These are phyloP conservation scores for Chauna torquata DNA, from an alignment of 2,113 vertebrate genomes.

Conservation along the genomic window DNA sequence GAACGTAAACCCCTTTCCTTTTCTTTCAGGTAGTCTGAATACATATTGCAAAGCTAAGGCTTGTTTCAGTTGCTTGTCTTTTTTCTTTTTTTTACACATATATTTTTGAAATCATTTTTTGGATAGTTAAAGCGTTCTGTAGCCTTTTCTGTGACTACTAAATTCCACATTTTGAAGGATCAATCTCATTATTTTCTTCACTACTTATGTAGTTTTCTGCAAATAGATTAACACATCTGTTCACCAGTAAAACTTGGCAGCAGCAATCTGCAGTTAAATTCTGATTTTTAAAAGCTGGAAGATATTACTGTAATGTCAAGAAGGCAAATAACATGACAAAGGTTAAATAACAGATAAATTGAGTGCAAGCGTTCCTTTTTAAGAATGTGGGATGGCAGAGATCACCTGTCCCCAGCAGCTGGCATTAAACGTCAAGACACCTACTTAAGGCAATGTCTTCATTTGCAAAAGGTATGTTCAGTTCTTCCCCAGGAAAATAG, in stretches of 20 bases:
- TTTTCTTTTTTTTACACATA: not conserved
- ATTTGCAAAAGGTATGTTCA: not conserved
- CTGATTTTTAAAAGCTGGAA: not conserved
- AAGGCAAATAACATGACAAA: not conserved
- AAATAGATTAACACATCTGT: accelerated
- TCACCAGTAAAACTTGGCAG: not conserved
- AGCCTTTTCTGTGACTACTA: not conserved
- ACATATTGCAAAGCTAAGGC: not conserved
- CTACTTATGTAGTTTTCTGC: not conserved
- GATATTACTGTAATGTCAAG: not conserved
- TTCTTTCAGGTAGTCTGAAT: not conserved
- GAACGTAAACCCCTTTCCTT: not conserved
- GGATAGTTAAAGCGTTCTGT: not conserved
- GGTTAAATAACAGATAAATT: not conserved
- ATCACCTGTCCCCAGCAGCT: not conserved
- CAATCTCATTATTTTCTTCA: not conserved
- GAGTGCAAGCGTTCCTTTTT: not conserved
- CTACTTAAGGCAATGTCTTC: not conserved
- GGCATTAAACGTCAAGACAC: not conserved
- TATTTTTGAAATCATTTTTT: not conserved
- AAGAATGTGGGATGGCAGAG: not conserved
- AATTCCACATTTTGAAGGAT: not conserved
- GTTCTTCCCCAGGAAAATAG: not conserved
- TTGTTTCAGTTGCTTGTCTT: not conserved
- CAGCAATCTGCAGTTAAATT: not conserved